A percentile compares a stretch with the other conserved stretches of the same genome.
phyloP scores from a whole-genome alignment of 2,113 vertebrate genomes.

The Elanoides forficatus region DNA sequence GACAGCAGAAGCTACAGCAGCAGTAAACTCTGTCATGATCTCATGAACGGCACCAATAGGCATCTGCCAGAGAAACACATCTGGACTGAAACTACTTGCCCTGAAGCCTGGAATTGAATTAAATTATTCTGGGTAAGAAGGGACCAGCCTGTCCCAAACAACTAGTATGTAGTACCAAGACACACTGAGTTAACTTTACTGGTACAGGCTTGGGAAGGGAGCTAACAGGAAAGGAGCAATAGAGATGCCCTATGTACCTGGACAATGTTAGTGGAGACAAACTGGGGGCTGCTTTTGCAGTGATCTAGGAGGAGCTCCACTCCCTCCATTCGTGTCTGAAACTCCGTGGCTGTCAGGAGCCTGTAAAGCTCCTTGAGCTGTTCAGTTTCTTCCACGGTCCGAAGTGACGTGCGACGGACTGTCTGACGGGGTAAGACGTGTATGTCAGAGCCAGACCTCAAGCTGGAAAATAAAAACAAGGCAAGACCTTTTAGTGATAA shows the following conservation, averaged over 20 bases:
- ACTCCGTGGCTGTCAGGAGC: constrained; percentile 62
- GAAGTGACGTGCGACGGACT: background rate
- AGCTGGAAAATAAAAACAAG: background rate
- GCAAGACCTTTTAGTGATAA: background rate
- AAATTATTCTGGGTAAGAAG: background rate
- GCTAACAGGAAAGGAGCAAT: background rate
- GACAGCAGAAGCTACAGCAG: background rate
- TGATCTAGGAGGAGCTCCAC: constrained; percentile 40
- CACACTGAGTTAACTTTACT: background rate
- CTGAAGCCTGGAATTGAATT: background rate
- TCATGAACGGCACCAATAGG: background rate
- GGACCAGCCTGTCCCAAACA: background rate
- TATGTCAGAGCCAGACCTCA: background rate
- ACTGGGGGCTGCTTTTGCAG: constrained; percentile 32
- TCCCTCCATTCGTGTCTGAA: constrained; percentile 50
- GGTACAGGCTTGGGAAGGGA: background rate
- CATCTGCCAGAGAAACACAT: background rate
- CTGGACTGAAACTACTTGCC: background rate
- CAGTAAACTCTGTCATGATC: background rate
- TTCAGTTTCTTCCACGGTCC: background rate
- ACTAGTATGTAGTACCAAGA: background rate
- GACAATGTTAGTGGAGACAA: constrained; percentile 54
- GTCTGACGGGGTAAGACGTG: background rate
- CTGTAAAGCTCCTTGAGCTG: constrained; percentile 43
- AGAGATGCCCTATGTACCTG: constrained; percentile 27